Evolutionary conservation across 2,888 invertebrate genomes (phyloP), one percentile per base, ranked within the genome.

Genomic region (Microchrysa polita): DNA sequence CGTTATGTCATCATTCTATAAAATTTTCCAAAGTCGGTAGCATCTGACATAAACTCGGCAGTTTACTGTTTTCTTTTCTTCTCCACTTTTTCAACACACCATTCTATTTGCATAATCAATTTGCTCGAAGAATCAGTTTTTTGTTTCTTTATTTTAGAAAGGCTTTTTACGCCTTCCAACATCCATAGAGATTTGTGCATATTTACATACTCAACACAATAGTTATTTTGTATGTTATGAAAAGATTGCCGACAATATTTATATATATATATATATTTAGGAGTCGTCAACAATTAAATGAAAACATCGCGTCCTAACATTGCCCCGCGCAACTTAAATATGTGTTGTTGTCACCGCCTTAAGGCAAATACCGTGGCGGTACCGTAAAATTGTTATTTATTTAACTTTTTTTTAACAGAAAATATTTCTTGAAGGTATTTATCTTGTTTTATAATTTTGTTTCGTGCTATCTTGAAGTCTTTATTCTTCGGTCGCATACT

Each of bases 301-400:
- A 34, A 34, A 34, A 34, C 27, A 48, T 48, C 16, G n/a, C n/a
- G 48, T 48, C 12, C 48, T 7, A 4, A 48, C 12, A 48, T n/a
- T 12, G 16, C 48, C 16, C 12, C 16, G 4, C 48, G 48, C 12
- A 48, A 48, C 48, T 4, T 7, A 48, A 34, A 34, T 40, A 14
- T 40, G 40, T 34, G 65, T 65, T 20, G 65, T n/a, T 20, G 65
- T 63, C 63, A 63, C 65, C 44, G 65, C 48, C 65, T 65, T 20
- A 65, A 22, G 65, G 65, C 44, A 65, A 65, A 65, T 65, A 65
- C 48, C 44, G 48, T 22, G 44, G 65, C 65, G 65, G 65, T 44
- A 63, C 42, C n/a, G 40, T 63, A 63, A 40, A 63, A 27, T 16
- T 20, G 34, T 2, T 40, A 12, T 60, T 42, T 42, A n/a, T n/a